phyloP scores from a whole-genome alignment of 2,797 vertebrate species.

The Eulemur coronatus region DNA sequence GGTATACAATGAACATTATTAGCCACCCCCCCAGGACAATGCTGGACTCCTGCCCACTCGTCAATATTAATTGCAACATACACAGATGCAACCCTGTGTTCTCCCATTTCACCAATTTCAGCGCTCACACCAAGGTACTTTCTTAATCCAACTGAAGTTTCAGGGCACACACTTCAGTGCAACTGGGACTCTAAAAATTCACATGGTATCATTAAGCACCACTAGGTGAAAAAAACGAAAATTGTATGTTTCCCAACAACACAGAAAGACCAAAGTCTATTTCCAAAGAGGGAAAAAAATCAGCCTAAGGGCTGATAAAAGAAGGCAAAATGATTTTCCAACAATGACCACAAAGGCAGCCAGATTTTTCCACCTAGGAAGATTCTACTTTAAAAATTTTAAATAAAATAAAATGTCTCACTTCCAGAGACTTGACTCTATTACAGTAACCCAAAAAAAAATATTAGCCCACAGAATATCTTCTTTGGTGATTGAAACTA shows the following conservation, averaged over 20 bases:
- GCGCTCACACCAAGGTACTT: not conserved
- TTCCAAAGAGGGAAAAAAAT: not conserved
- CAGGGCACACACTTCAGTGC: conserved; percentile 22
- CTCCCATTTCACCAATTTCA: conserved; percentile 15
- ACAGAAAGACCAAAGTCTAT: not conserved
- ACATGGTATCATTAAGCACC: conserved; percentile 17
- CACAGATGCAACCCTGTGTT: not conserved
- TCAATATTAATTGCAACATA: conserved; percentile 24
- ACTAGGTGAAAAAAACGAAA: conserved; percentile 23
- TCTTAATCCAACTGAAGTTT: conserved; percentile 44
- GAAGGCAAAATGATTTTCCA: not conserved
- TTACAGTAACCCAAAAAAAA: conserved; percentile 39
- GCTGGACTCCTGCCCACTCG: conserved; percentile 21
- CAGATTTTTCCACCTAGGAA: not conserved
- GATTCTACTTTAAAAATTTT: not conserved
- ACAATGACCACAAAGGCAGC: not conserved
- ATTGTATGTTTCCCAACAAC: conserved; percentile 20
- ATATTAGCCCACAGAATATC: conserved; percentile 54
- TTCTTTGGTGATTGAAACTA: conserved; percentile 63
- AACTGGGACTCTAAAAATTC: conserved; percentile 44
- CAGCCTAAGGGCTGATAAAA: not conserved
- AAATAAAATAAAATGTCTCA: not conserved
- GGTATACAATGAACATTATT: conserved; percentile 16
- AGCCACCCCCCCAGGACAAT: not conserved
- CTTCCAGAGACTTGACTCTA: not conserved